phyloP scores from a whole-genome alignment of 2,113 vertebrate genomes.

The Rhinopomastus cyanomelas region DNA sequence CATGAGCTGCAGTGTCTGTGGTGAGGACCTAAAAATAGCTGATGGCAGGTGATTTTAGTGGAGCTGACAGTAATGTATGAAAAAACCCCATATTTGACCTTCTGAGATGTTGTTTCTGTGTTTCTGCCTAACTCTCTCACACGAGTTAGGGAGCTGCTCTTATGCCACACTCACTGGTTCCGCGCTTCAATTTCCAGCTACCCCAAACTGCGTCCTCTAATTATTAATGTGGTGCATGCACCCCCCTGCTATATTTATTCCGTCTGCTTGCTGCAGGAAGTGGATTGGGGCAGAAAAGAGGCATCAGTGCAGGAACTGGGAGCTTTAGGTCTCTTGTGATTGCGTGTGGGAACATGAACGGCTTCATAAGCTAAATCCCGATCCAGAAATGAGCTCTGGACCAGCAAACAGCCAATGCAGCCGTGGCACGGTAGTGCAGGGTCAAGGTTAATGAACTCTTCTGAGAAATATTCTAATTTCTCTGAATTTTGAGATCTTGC shows the following conservation, averaged over 20 bases:
- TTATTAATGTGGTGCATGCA: neutral
- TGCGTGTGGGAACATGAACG: too few relatives aligned
- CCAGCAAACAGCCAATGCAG: neutral
- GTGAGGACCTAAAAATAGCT: neutral
- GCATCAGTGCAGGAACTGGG: accelerated
- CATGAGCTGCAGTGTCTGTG: neutral
- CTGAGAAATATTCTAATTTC: neutral
- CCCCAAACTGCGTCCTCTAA: neutral
- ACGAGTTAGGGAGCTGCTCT: neutral
- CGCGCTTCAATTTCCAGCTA: neutral
- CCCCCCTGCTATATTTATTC: neutral
- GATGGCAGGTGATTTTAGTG: neutral
- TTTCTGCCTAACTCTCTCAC: too few relatives aligned
- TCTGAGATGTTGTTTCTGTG: neutral
- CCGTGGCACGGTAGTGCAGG: neutral
- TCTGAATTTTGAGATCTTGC: neutral
- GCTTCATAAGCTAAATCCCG: neutral
- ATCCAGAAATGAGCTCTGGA: neutral
- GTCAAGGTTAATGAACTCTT: neutral
- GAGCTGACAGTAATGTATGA: neutral
- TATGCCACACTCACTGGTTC: neutral
- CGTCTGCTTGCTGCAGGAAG: neutral
- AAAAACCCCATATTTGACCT: neutral
- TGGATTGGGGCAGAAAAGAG: neutral
- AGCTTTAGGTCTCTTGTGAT: neutral